phyloP scores from a whole-genome alignment of 2,113 vertebrate species.

The Chionis minor region DNA sequence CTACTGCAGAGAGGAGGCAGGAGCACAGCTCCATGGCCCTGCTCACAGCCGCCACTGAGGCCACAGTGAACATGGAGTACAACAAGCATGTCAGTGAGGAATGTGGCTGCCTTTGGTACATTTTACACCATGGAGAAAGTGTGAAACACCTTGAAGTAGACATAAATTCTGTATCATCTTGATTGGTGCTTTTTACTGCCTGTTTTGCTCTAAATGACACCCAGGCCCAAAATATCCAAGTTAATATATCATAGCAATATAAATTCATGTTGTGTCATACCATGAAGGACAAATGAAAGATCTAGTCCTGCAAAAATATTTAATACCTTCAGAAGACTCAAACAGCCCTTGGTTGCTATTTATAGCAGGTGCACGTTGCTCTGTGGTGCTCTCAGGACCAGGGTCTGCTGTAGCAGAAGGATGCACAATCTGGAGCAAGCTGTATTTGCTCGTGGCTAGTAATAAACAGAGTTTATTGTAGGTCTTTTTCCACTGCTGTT shows the following conservation, averaged over 20 bases:
- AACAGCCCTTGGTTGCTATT: background rate
- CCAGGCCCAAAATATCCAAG: background rate
- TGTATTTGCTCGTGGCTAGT: background rate
- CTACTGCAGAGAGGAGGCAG: background rate
- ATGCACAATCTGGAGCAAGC: background rate
- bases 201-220: background rate
- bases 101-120: background rate
- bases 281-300: background rate
- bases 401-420: background rate
- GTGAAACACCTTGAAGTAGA: background rate
- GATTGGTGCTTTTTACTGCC: background rate
- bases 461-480: background rate
- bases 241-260: background rate
- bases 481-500: background rate
- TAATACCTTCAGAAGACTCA: background rate
- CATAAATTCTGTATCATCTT: background rate
- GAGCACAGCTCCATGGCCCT: background rate
- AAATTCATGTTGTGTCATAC: background rate
- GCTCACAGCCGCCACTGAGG: background rate
- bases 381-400: background rate
- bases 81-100: background rate
- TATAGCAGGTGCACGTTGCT: background rate
- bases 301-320: background rate
- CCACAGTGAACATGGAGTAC: accelerated
- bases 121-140: background rate